Evolutionary conservation across 2,888 invertebrate species (phyloP), one percentile per base, ranked within the genome.

Genomic region (Dexiosoma caninum): DNA sequence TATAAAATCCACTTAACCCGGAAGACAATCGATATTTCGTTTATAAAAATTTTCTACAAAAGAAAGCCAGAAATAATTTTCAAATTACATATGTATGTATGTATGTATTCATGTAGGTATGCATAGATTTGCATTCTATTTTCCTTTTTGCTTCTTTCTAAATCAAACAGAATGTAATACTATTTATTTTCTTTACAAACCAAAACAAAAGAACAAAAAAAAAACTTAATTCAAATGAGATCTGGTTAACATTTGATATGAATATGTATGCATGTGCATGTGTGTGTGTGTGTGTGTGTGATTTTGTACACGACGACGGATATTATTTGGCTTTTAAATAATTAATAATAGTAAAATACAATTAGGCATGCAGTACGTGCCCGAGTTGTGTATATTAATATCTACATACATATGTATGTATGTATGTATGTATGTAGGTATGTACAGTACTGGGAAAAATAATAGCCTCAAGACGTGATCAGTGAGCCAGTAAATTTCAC

Each of bases 1-100:
- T 27, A 5, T 70, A 72, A 81, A 81, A 81, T 51, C 81, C 77
- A 77, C 77, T 74, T 77, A 81, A 81, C 81, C 77, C 81, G 81
- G 81, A 81, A 81, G 72, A 74, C 72, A 81, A 81, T 81, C 80
- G 77, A 81, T 81, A 72, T 64, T 74, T 69, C 75, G 37, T 49
- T 75, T 59, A 44, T 27, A 72, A 67, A 46, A 62, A 60, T 32
- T 71, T 51, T 59, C 66, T 71, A 80, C 59, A 64, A 71, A 72
- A 71, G 72, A 64, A 64, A 62, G 44, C 46, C 49, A 51, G 35
- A 69, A 53, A 70, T 19, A 37, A 57, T 46, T 46, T 40, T 23
- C 27, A 59, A 66, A 67, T 49, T 66, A 14, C 40, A 37, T 74
- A 40, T n/a, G n/a, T n/a, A n/a, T n/a, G n/a, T n/a, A n/a, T n/a